Base-by-base conservation (phyloP, 2,113 vertebrate genomes). In the Tragelaphus strepsiceros region DNA sequence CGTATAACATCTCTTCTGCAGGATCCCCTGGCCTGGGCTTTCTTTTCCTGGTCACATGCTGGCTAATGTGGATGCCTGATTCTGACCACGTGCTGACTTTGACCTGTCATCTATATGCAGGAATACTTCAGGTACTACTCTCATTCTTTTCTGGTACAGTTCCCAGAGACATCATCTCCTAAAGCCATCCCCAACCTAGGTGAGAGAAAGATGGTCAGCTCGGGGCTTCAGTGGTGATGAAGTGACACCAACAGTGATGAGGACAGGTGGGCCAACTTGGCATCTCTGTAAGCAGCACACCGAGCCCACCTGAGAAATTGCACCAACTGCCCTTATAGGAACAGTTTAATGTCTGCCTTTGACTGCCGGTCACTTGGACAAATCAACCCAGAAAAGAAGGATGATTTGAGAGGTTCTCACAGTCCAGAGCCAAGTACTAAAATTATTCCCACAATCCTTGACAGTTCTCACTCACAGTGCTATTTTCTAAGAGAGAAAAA, bases 381-480 rank as follows among this genome's bases (percentile, higher is more conserved):
- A 53, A 74, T 71, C 39, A 22, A 94, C 43, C 58, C 58, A 54
- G 17, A 88, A 74, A 85, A 84, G 7, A 3, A 49, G 83, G 89
- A 53, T 15, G 35, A 91, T 78, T 39, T 17, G 16, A 96, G 62
- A 95, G 84, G 30, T 26, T 95, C 90, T 56, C 53, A 84, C 14
- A 12, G 17, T 32, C 35, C 59, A 32, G 32, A 94, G 81, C 83
- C 49, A 81, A 95, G 64, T 64, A 54, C n/a, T 28, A 12, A 88
- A 96, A 90, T 93, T 81, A 90, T 96, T 88, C 49, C 83, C 64
- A 90, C 51, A 84, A 24, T 39, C 43, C 59, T 77, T 91, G 83
- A 82, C 78, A 86, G 61, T 92, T 67, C 90, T 92, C n/a, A 53
- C 28, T 85, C 92, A 80, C 51, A 30, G 15, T 77, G 74, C n/a